Evolutionary conservation across 2,888 invertebrate genomes (phyloP).

Genomic region (Dyspetes luteomarginatus): DNA sequence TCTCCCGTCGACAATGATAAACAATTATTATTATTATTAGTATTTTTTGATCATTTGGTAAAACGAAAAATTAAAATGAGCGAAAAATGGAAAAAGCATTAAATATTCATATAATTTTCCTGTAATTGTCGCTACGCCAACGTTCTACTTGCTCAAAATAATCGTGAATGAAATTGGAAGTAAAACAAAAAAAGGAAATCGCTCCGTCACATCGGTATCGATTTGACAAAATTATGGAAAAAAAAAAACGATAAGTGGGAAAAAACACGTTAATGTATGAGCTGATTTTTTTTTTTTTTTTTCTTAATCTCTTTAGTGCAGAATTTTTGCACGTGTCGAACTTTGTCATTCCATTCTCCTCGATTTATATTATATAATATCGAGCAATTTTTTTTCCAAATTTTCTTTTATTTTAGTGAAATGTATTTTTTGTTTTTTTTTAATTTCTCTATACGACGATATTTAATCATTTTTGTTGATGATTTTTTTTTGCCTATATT

Average conservation of each 20-base stretch:
- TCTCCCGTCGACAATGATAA: too few relatives aligned
- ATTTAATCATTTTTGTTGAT: slow-evolving; percentile 30
- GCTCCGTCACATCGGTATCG: slow-evolving; percentile 21
- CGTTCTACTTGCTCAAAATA: not conserved
- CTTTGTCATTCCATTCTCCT: slow-evolving; percentile 6
- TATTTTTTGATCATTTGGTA: not conserved
- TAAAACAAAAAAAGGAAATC: not conserved
- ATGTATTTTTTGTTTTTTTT: not conserved
- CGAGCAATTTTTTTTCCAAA: slow-evolving; percentile 20
- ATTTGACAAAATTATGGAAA: not conserved
- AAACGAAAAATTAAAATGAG: slow-evolving; percentile 6
- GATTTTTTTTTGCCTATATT: slow-evolving; percentile 61
- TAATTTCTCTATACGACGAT: slow-evolving; percentile 19
- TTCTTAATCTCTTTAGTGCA: not conserved
- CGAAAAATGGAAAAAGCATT: slow-evolving; percentile 19
- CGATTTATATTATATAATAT: not conserved
- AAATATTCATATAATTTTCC: slow-evolving; percentile 9
- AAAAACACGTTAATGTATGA: not conserved
- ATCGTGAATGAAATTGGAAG: not conserved
- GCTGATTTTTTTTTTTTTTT: slow-evolving; percentile 3
- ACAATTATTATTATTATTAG: not conserved
- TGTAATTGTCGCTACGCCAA: slow-evolving; percentile 33
- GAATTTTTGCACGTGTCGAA: not conserved
- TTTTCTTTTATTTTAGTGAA: not conserved
- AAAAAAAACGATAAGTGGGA: slow-evolving; percentile 6